Evolutionary conservation across 2,888 invertebrate species (phyloP), one percentile per base, ranked within the genome.

Genomic region (Alloscopus bannaensis): DNA sequence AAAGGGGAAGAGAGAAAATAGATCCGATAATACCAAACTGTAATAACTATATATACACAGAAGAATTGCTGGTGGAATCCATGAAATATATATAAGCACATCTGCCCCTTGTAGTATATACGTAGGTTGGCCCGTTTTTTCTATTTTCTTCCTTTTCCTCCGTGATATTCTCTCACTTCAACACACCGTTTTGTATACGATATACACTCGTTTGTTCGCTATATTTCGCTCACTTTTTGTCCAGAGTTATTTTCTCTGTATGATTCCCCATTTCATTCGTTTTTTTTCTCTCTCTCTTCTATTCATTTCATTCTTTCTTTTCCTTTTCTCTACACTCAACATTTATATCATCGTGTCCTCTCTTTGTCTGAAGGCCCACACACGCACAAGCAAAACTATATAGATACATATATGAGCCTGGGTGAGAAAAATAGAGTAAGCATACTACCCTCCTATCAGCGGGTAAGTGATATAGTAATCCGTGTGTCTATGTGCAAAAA

Each of bases 261-360:
- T 28, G 42, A 59, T 29, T n/a, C 59, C 52, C 22, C 42, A 42
- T 62, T 42, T 59, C 28, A 26, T 3, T 1, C 45, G 24, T 55
- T 55, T 55, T n/a, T 55, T 55, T 28, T 55, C 20, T 24, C n/a
- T 55, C 28, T 45, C 13, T 36, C n/a, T 57, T 59, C 36, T n/a
- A 59, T 70, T 57, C 60, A 71, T 62, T 71, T 50, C 60, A 59
- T 55, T 50, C 26, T 24, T 20, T 57, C 16, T 55, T n/a, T 28
- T 16, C 55, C 28, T 55, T 55, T 50, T 18, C 50, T 22, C 50
- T 20, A 50, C n/a, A n/a, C n/a, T n/a, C n/a, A n/a, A n/a, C n/a
- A n/a, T n/a, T n/a, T n/a, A n/a, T n/a, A n/a, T n/a, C n/a, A n/a
- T n/a, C n/a, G n/a, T n/a, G n/a, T n/a, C n/a, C n/a, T n/a, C n/a